These are phyloP conservation scores for Drosophila pandora DNA, from an alignment of 1,140 invertebrate species.

Conservation along the genomic window DNA sequence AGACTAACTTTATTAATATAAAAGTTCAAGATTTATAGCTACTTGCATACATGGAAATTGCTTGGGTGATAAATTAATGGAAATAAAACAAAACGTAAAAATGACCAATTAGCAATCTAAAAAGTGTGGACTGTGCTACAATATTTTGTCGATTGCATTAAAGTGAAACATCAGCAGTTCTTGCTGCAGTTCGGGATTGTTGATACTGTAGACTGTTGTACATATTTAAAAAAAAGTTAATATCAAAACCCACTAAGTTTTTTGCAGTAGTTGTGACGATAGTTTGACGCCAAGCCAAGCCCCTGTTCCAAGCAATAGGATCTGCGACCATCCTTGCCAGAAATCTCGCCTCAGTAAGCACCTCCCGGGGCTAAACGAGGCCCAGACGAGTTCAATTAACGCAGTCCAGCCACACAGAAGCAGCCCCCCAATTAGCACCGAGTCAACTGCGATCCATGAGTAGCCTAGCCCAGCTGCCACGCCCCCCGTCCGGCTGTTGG, in stretches of 20 bases:
- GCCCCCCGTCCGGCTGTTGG: conserved; percentile 14
- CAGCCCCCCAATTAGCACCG: conserved; percentile 66
- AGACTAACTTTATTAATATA: no score
- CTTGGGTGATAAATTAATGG: no score
- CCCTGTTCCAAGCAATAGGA: conserved; percentile 12
- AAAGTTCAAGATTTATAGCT: no score
- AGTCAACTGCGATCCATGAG: conserved; percentile 44
- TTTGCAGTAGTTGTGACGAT: not conserved
- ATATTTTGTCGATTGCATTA: no score
- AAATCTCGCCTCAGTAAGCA: conserved; percentile 44
- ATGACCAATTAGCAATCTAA: no score
- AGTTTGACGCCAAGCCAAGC: not conserved
- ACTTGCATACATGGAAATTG: no score
- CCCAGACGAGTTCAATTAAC: conserved; percentile 63
- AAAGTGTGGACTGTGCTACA: no score
- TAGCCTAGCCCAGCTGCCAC: conserved; percentile 4
- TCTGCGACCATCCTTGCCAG: conserved; percentile 13
- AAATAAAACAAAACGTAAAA: no score
- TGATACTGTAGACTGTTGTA: no score
- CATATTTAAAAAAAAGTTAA: not conserved
- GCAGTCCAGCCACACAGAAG: conserved; percentile 56
- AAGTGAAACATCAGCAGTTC: no score
- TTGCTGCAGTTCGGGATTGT: no score
- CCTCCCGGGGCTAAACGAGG: not conserved
- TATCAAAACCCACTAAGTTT: not conserved